phyloP scores from a whole-genome alignment of 2,888 invertebrate species.

The Amblyteles armatorius region DNA sequence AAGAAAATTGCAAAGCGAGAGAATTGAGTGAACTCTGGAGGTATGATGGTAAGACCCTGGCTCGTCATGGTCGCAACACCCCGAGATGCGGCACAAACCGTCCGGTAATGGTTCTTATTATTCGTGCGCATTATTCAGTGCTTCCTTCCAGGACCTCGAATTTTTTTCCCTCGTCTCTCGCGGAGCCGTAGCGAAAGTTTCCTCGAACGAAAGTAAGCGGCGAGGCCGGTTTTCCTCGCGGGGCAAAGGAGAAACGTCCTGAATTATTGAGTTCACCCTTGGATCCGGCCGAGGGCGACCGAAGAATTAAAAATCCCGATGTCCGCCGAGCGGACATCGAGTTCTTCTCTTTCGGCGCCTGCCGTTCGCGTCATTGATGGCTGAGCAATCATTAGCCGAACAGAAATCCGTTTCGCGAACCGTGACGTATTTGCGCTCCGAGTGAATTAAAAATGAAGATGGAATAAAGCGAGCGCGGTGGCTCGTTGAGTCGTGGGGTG shows the following conservation, averaged over 20 bases:
- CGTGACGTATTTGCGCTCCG: slow-evolving; percentile 76
- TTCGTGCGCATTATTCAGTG: slow-evolving; percentile 81
- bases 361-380: slow-evolving; percentile 39
- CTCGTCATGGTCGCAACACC: slow-evolving; percentile 38
- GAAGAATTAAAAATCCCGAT: slow-evolving; percentile 81
- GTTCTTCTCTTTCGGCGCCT: slow-evolving; percentile 17
- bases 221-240: not conserved
- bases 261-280: slow-evolving; percentile 80
- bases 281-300: slow-evolving; percentile 66
- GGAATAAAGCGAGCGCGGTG: slow-evolving; percentile 58
- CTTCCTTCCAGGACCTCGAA: slow-evolving; percentile 40
- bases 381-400: slow-evolving; percentile 45
- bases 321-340: slow-evolving; percentile 64
- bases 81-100: slow-evolving; percentile 72
- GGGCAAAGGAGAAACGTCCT: slow-evolving; percentile 63
- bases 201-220: slow-evolving; percentile 17
- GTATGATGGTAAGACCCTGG: slow-evolving; percentile 54
- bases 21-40: not conserved
- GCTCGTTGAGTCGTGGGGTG: slow-evolving; percentile 36
- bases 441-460: slow-evolving; percentile 83
- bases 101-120: slow-evolving; percentile 80
- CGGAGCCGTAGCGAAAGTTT: slow-evolving; percentile 68
- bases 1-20: slow-evolving; percentile 40
- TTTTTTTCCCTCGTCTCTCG: slow-evolving; percentile 65
- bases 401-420: slow-evolving; percentile 37